A percentile compares a stretch with the other conserved stretches of the same genome.
Conservation (phyloP, 2,113 vertebrate genomes). For the Smithornis capensis region DNA sequence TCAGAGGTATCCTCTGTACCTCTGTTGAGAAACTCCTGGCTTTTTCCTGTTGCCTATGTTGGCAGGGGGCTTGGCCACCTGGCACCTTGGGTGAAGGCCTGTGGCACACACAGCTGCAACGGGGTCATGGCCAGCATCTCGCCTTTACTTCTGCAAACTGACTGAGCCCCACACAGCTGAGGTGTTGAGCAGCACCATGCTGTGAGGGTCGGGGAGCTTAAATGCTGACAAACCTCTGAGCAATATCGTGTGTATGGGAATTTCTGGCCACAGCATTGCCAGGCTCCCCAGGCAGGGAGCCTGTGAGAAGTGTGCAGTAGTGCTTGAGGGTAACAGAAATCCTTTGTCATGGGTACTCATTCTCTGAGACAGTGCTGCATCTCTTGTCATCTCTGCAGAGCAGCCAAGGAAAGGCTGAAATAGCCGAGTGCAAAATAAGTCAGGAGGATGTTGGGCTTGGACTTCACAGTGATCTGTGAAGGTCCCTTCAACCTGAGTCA, state of each 20-base stretch:
- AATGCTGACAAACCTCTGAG: background rate
- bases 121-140: background rate
- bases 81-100: background rate
- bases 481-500: background rate
- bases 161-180: background rate
- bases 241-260: accelerated
- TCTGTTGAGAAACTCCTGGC: accelerated
- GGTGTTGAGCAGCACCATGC: accelerated
- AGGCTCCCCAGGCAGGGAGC: background rate
- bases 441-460: background rate
- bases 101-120: accelerated
- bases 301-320: accelerated
- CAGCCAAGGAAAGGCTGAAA: constrained; percentile 54
- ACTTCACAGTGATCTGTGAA: background rate
- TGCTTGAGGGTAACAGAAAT: background rate
- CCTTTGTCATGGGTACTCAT: accelerated
- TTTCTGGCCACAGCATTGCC: background rate
- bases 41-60: background rate
- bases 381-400: background rate
- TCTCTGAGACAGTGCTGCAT: background rate
- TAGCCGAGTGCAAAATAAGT: constrained; percentile 61
- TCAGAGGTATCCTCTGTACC: background rate
- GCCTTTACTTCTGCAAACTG: background rate
- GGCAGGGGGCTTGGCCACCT: background rate
- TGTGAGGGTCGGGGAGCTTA: accelerated